These are phyloP conservation scores for Allobates femoralis DNA, from an alignment of 2,797 vertebrate genomes.

Conservation along the genomic window DNA sequence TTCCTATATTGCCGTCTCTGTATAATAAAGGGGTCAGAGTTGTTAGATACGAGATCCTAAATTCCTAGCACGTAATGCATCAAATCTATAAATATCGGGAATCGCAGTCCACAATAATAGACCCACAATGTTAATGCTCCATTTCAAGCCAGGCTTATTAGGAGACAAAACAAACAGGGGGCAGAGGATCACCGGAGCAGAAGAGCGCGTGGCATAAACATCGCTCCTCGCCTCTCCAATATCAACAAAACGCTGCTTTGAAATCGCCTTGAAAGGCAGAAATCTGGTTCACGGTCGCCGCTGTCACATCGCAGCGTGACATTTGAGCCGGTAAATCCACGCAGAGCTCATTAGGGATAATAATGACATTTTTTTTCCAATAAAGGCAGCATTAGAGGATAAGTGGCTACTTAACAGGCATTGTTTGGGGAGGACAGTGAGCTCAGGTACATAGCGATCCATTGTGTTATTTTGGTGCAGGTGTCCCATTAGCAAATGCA, in stretches of 20 bases:
- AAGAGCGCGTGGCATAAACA: not conserved
- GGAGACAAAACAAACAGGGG: conserved; percentile 18
- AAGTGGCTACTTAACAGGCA: conserved; percentile 8
- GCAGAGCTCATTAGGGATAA: conserved; percentile 20
- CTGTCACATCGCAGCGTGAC: conserved; percentile 16
- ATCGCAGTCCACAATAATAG: conserved; percentile 1
- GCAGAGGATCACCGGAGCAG: conserved; percentile 5
- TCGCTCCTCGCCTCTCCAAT: not conserved
- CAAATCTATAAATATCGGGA: not conserved
- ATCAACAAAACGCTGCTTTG: not conserved
- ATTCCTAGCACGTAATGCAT: not conserved
- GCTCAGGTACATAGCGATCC: not conserved
- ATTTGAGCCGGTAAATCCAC: conserved; percentile 7
- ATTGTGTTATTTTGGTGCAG: not conserved
- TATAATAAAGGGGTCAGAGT: not conserved
- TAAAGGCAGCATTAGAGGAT: not conserved
- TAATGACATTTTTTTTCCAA: not conserved
- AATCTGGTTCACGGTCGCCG: not conserved
- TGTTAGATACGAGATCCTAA: not conserved
- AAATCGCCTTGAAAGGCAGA: conserved; percentile 18
- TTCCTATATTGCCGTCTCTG: not conserved
- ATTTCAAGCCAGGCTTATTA: not conserved
- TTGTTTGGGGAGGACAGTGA: not conserved
- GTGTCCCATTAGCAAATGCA: not conserved
- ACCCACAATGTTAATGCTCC: not conserved